These are phyloP conservation scores for Phyllotis vaccarum DNA, from an alignment of 2,797 vertebrate genomes.

Conservation along the genomic window DNA sequence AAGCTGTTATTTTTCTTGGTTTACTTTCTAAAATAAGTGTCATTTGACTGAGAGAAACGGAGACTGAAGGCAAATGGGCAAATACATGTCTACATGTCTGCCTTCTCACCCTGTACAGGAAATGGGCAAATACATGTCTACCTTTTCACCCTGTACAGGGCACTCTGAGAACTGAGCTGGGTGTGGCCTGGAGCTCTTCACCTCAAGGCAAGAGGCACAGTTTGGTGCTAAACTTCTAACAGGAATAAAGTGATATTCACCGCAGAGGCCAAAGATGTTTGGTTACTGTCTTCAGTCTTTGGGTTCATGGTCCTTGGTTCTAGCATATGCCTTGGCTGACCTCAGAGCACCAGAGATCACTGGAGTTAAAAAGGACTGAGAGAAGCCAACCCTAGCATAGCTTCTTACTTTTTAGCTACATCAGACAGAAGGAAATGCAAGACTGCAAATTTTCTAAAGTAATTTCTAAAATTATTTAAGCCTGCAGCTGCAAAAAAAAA, in stretches of 20 bases:
- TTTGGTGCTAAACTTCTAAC: background rate
- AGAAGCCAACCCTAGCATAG: background rate
- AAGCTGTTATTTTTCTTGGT: background rate
- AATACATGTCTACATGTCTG: background rate
- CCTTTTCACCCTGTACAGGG: background rate
- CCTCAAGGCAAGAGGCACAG: background rate
- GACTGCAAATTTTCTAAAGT: conserved; percentile 66
- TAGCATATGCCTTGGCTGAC: background rate
- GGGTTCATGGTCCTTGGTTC: background rate
- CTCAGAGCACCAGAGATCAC: background rate
- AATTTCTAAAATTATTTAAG: conserved; percentile 73
- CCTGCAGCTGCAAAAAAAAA: conserved; percentile 52
- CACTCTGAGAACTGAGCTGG: background rate
- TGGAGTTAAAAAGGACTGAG: background rate
- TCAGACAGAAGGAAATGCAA: conserved; percentile 4
- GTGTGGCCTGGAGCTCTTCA: background rate
- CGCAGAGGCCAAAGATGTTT: background rate
- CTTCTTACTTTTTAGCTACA: conserved; percentile 16
- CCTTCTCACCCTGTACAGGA: background rate
- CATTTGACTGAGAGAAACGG: background rate
- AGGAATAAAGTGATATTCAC: background rate
- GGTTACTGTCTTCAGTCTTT: background rate
- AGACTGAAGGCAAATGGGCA: background rate
- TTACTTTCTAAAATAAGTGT: conserved; percentile 30
- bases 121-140: background rate